Base-by-base conservation (phyloP, 2,888 invertebrate genomes). In the Diplazon laetatorius region DNA sequence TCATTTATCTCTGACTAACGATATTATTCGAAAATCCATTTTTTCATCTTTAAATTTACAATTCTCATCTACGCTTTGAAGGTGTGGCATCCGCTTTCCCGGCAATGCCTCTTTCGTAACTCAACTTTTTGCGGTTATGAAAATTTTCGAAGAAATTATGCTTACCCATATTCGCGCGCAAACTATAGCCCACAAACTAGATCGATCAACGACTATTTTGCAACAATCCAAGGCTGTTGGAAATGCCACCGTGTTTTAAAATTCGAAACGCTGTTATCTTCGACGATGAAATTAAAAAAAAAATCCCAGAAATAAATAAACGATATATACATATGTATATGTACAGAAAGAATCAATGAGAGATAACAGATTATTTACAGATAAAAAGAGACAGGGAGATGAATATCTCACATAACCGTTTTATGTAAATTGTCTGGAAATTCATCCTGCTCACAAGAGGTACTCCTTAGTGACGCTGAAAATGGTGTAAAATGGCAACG, bases 401-500 rank as follows among this genome's bases (percentile, higher is more conserved):
- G 30, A 60, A 68, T 39, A 55, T 62, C 35, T 52, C 55, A 25
- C 65, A 22, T 66, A 66, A 82, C 68, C 71, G 82, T 82, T 80
- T 84, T 65, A 77, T 72, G 77, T 77, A 82, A 84, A 80, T 77
- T 81, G 69, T 83, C 82, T 65, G 79, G 80, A 83, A 86, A 85
- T 85, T 84, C 84, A 79, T 85, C 87, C 85, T 85, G 85, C 85
- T 86, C 86, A 85, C 84, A 83, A 84, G 83, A 57, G 66, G 60
- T 71, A 20, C 86, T 85, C 85, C 86, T 85, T 85, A 60, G 71
- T 50, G 48, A 85, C 75, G 88, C 89, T 89, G 89, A 88, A 89
- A 89, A 87, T 77, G 82, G 83, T 82, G 76, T 83, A 84, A 82
- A 82, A 80, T 81, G n/a, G n/a, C 76, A 76, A 82, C 59, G 48